Evolutionary conservation across 2,888 invertebrate species (phyloP).

Genomic region (Odontocerum albicorne): DNA sequence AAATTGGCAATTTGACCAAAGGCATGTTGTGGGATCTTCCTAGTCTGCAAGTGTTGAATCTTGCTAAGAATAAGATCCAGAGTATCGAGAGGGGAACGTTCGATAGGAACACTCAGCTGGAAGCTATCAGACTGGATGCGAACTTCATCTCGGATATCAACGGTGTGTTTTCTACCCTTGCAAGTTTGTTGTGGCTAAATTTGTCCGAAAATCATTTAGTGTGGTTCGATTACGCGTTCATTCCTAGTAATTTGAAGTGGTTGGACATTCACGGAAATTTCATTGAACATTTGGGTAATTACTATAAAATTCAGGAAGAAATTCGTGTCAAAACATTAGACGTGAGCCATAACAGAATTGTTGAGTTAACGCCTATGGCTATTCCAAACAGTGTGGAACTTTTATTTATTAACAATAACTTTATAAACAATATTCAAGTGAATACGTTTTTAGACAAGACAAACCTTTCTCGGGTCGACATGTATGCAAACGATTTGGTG

Average conservation of each 20-base stretch:
- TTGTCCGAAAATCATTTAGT: slow-evolving; percentile 88
- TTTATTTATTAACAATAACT: slow-evolving; percentile 87
- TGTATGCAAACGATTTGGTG: slow-evolving; percentile 85
- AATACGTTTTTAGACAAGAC: slow-evolving; percentile 87
- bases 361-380: slow-evolving; percentile 78
- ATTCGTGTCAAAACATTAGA: slow-evolving; percentile 83
- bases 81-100: slow-evolving; percentile 84
- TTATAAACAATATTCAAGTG: slow-evolving; percentile 75
- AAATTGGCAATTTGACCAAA: slow-evolving; percentile 79
- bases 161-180: slow-evolving; percentile 83
- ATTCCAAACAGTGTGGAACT: slow-evolving; percentile 88
- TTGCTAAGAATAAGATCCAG: slow-evolving; percentile 87
- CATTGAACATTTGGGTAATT: slow-evolving; percentile 85
- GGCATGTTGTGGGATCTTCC: slow-evolving; percentile 88
- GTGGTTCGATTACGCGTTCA: slow-evolving; percentile 92
- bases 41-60: slow-evolving; percentile 81
- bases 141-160: slow-evolving; percentile 89
- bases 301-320: slow-evolving; percentile 82
- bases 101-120: slow-evolving; percentile 76
- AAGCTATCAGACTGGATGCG: slow-evolving; percentile 85
- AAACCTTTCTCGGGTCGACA: slow-evolving; percentile 83
- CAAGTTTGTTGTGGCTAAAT: slow-evolving; percentile 85
- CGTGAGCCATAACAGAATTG: slow-evolving; percentile 86
- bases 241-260: slow-evolving; percentile 88
- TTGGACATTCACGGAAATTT: slow-evolving; percentile 89